Evolutionary conservation across 2,797 vertebrate genomes (phyloP), one percentile per base, ranked within the genome.

Genomic region (Emys orbicularis): DNA sequence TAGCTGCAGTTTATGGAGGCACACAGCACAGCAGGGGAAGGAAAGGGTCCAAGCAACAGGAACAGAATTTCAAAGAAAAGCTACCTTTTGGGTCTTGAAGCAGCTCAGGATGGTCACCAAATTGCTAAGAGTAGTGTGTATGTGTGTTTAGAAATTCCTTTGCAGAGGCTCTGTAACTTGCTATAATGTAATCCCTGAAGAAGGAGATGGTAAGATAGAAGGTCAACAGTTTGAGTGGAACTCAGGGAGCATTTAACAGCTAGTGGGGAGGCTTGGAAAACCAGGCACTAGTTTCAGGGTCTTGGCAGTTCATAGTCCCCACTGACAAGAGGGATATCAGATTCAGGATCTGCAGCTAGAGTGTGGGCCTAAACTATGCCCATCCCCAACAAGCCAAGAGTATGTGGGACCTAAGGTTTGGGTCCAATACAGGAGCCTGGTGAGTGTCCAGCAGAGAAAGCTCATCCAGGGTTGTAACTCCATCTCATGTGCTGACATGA

Each of bases 361-460:
- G 19, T 37, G 50, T 82, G 76, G 81, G 86, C 93, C 76, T 65
- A 65, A 65, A n/a, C 61, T 68, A n/a, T 72, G 19, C 65, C 65
- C n/a, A 72, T 37, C 19, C 65, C 65, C 27, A 77, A 31, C 27
- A 44, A 77, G 12, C 74, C 25, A 49, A 49, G 3, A 77, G 41
- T 5, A 29, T 31, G 31, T 81, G 50, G 16, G 23, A 13, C 90
- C 89, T 54, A 81, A 86, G 59, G 49, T 19, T 31, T 82, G 27
- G 16, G 15, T 31, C 6, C 37, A 82, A 5, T 10, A 18, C 41
- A 82, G 54, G 8, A 15, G 21, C 12, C 79, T 56, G 37, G 53
- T 37, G 53, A 41, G 19, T 9, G 19, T 47, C 25, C 74, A 49
- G 13, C 12, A 47, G 27, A 47, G 44, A 15, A 31, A 29, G 27